These are phyloP conservation scores for Tortricodes alternella DNA, from an alignment of 2,888 invertebrate genomes.

Conservation along the genomic window DNA sequence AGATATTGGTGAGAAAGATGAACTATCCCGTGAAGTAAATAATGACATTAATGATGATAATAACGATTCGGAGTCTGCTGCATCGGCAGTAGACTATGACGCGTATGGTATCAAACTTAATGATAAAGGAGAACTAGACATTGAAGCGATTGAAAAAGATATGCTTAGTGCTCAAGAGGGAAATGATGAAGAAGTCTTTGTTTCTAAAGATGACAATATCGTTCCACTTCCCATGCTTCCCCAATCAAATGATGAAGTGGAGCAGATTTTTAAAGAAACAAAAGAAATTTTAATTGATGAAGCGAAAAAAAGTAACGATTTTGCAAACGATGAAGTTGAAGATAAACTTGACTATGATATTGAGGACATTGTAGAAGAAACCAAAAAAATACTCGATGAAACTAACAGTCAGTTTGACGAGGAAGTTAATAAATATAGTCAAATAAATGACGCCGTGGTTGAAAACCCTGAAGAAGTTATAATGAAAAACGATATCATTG, in stretches of 20 bases:
- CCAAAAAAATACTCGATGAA: conserved; percentile 37
- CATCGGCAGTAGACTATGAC: conserved; percentile 14
- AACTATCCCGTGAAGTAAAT: conserved; percentile 7
- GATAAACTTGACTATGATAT: conserved; percentile 21
- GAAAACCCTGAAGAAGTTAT: neutral
- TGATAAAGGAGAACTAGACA: conserved; percentile 29
- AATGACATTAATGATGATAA: conserved; percentile 13
- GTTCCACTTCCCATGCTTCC: conserved; percentile 13
- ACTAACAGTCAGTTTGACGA: conserved; percentile 16
- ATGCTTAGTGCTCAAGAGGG: conserved; percentile 22
- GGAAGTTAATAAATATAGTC: neutral
- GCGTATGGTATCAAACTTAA: conserved; percentile 18
- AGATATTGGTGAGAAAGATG: neutral
- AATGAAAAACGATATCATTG: neutral
- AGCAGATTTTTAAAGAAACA: conserved; percentile 43
- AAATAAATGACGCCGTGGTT: neutral
- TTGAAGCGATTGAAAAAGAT: conserved; percentile 14
- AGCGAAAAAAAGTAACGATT: conserved; percentile 30
- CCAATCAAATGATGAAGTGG: conserved; percentile 28
- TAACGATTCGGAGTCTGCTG: too few relatives aligned
- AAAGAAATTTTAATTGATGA: conserved; percentile 38
- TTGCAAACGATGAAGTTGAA: conserved; percentile 5
- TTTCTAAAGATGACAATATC: conserved; percentile 22
- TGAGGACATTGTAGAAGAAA: conserved; percentile 28
- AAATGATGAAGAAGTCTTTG: conserved; percentile 26